Evolutionary conservation across 1,140 invertebrate species (phyloP).

Genomic region (Calliphora vicina): DNA sequence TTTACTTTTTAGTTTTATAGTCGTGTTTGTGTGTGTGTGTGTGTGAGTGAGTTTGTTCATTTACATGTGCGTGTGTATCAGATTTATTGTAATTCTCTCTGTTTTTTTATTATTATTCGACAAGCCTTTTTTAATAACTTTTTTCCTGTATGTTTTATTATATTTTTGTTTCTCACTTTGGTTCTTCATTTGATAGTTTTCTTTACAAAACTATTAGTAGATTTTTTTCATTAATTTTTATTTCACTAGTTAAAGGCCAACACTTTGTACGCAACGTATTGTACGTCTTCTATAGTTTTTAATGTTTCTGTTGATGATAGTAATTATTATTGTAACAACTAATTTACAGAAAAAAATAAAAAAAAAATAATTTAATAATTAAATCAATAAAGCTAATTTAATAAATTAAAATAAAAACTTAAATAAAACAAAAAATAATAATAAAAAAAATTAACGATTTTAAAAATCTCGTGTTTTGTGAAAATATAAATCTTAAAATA

Average conservation of each 20-base stretch:
- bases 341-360: not conserved
- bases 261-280: constrained; percentile 3
- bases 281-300: not conserved
- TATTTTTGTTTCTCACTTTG: not conserved
- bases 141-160: not conserved
- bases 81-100: not conserved
- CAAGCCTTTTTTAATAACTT: not conserved
- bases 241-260: not conserved
- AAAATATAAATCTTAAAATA: no score
- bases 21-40: not conserved
- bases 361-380: not conserved
- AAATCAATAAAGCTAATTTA: not conserved
- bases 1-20: no score
- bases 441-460: not conserved
- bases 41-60: not conserved
- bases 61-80: not conserved
- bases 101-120: not conserved
- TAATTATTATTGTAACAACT: not conserved
- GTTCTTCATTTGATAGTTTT: not conserved
- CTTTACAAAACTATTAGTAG: not conserved
- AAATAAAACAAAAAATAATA: not conserved
- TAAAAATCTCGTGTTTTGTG: not conserved
- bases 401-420: not conserved
- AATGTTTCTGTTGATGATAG: not conserved
- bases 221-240: not conserved